Base-by-base conservation (phyloP, 2,888 invertebrate species). In the Dermolepida albohirtum region DNA sequence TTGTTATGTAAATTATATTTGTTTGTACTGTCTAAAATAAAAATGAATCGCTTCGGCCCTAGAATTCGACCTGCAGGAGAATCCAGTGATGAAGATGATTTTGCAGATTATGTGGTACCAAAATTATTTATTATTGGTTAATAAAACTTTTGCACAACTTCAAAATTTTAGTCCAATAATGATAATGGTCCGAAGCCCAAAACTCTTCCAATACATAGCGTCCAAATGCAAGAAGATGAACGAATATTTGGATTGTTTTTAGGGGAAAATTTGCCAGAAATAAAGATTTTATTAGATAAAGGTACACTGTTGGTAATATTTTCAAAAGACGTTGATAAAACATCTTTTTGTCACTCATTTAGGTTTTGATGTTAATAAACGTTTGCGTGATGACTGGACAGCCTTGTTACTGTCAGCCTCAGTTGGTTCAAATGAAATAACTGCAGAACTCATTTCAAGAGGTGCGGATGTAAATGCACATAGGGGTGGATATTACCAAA, bases 331-430 rank as follows among this genome's bases (percentile, higher is more conserved):
- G 34, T 8, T 34, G 5, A 41, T 55, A 29, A 34, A n/a, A 44
- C 43, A 17, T 16, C 12, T n/a, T 27, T 14, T 27, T 39, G 16
- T 41, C 47, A 12, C 39, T 39, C 39, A 71, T 73, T 29, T 71
- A 77, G 79, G 77, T 55, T 74, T 82, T 57, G 74, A 83, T 73
- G 74, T 85, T n/a, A 80, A 86, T 73, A 73, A 75, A 10, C 76
- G 77, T 70, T 78, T 90, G 29, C 82, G 85, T 57, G 86, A 86
- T 74, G 87, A 87, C 27, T 90, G 89, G 89, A 88, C 88, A 52
- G 84, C 87, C 0, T 77, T 91, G 50, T 82, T 89, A 76, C 86
- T 89, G 78, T 88, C 89, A 10, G 85, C 87, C 64, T 88, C 87
- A 47, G 85, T 86, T 73, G 88, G 86, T 11, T 86, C 88, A 75